Base-by-base conservation (phyloP, 2,797 vertebrate genomes). In the Nothura maculosa region DNA sequence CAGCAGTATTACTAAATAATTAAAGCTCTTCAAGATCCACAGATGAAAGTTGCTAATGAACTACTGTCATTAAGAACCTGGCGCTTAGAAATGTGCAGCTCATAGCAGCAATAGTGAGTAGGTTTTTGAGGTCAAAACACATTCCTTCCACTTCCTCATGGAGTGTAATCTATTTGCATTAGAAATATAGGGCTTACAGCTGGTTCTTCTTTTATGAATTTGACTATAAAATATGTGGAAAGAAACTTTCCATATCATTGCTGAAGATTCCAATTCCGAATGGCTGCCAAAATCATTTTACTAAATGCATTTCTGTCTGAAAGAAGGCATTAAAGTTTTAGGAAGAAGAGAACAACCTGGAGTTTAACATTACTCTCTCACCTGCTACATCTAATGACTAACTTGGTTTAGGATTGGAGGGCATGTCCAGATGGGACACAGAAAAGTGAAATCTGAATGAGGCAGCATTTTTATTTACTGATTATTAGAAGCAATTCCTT, bases 321-420 rank as follows among this genome's bases (percentile, higher is more conserved):
- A 88, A 87, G 38, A 73, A 78, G n/a, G 14, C 78, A 62, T 69
- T 91, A 78, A 63, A 86, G 30, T n/a, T 84, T 88, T 75, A 75
- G 42, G 84, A 86, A 84, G 84, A 75, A 68, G 66, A 92, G 62
- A 38, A 81, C 80, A 54, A 78, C 84, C 50, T 75, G 85, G 66
- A 67, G n/a, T 36, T 60, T 81, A 92, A 81, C 88, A 88, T 90
- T 94, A 88, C 91, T n/a, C 62, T 85, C 73, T 94, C 87, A 89
- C 82, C 85, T 75, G 48, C 62, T 34, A 43, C 27, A 50, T 2
- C 17, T 43, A 92, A 90, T 50, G 58, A 86, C 22, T 50, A 87
- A 68, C 3, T 1, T 45, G 38, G 45, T 78, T 77, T 61, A 83
- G 85, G 73, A 91, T 62, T 75, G 77, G 83, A 92, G 58, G 40